A percentile compares a stretch with the other conserved stretches of the same genome.
Conservation (phyloP, 2,113 vertebrate species). For the Sturnira hondurensis region DNA sequence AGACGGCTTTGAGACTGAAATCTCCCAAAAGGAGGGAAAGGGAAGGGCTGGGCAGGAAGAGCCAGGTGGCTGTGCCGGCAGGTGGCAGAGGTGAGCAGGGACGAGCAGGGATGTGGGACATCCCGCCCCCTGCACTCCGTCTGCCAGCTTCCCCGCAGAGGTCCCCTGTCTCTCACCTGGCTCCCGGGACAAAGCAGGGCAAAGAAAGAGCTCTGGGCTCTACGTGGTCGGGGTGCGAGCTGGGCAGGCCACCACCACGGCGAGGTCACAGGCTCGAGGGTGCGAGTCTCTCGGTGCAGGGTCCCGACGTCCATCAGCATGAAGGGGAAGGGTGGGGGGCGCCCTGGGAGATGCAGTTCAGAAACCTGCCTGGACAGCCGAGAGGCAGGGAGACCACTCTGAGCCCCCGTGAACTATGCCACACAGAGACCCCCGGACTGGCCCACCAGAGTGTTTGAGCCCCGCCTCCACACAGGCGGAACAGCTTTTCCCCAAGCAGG, state of each 20-base stretch:
- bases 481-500: neutral
- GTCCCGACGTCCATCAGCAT: constrained; percentile 63
- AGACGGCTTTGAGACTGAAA: neutral
- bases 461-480: neutral
- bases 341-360: constrained; percentile 63
- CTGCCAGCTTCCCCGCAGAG: neutral
- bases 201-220: neutral
- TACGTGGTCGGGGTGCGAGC: neutral
- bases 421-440: constrained; percentile 49
- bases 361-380: constrained; percentile 68
- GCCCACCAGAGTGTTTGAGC: constrained; percentile 33
- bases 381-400: constrained; percentile 69
- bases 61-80: neutral
- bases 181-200: neutral
- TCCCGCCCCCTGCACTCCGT: neutral
- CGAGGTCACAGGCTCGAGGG: constrained; percentile 49
- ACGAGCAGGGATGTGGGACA: fast-evolving
- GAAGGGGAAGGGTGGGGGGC: constrained; percentile 45
- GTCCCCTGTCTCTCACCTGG: neutral
- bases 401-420: constrained; percentile 77
- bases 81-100: neutral
- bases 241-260: neutral
- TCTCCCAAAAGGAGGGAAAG: neutral
- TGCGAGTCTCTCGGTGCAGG: neutral
- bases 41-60: neutral